Conservation (phyloP, 2,888 invertebrate genomes). For the Calameuta idolon region DNA sequence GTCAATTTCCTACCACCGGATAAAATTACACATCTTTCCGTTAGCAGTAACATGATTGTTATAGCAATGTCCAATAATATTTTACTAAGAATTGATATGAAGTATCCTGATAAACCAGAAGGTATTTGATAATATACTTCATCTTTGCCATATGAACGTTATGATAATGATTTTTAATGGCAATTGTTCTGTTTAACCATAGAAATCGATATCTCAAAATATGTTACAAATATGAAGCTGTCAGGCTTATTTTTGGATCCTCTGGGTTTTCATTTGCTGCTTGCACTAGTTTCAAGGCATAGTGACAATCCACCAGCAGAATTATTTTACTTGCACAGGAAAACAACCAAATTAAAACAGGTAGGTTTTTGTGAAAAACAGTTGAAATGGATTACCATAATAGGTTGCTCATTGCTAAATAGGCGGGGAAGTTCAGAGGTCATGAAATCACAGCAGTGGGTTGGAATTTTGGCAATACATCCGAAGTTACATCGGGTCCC, state of each 20-base stretch:
- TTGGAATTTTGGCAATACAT: slow-evolving; percentile 84
- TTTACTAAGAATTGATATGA: slow-evolving; percentile 84
- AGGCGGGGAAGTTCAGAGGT: slow-evolving; percentile 75
- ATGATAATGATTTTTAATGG: background rate
- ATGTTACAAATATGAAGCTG: slow-evolving; percentile 72
- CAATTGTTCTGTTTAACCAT: slow-evolving; percentile 23
- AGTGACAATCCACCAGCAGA: slow-evolving; percentile 75
- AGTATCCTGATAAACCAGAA: slow-evolving; percentile 81
- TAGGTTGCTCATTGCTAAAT: slow-evolving; percentile 18
- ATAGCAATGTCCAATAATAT: slow-evolving; percentile 87
- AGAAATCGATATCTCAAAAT: slow-evolving; percentile 82
- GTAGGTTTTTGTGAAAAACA: slow-evolving; percentile 43
- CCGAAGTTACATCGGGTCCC: slow-evolving; percentile 80
- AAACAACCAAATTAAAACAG: slow-evolving; percentile 79
- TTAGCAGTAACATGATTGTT: slow-evolving; percentile 85
- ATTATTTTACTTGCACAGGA: slow-evolving; percentile 83
- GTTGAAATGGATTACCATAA: background rate
- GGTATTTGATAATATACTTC: slow-evolving; percentile 68
- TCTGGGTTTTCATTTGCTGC: slow-evolving; percentile 85
- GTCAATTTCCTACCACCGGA: slow-evolving; percentile 85
- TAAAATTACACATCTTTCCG: slow-evolving; percentile 82
- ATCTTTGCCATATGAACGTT: background rate
- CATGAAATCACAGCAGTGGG: slow-evolving; percentile 92
- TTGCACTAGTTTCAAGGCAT: slow-evolving; percentile 77
- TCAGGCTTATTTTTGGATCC: slow-evolving; percentile 85